phyloP scores from a whole-genome alignment of 2,888 invertebrate species.

The Hyppa rectilinea region DNA sequence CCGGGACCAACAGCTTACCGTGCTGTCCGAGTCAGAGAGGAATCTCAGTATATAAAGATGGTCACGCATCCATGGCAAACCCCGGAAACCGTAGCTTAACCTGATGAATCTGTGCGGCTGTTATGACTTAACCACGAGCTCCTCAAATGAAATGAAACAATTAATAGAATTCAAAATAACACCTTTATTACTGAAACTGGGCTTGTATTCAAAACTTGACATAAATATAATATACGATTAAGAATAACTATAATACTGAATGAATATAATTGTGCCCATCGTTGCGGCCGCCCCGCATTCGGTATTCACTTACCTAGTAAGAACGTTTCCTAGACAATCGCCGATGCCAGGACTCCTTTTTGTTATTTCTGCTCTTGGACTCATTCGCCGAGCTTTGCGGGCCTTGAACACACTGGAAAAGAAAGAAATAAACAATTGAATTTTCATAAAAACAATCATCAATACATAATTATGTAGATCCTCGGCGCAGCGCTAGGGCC shows the following conservation, averaged over 20 bases:
- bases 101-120: no score
- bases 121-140: no score
- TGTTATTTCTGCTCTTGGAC: slow-evolving; percentile 39
- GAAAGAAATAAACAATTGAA: no score
- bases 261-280: background rate
- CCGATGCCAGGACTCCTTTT: slow-evolving; percentile 35
- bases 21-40: no score
- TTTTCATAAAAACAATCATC: no score
- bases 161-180: slow-evolving; percentile 4
- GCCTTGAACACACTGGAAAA: slow-evolving; percentile 31
- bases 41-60: no score
- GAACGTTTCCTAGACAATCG: slow-evolving; percentile 58
- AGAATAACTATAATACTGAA: slow-evolving; percentile 23
- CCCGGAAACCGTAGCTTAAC: no score
- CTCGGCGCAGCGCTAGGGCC: no score
- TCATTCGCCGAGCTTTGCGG: slow-evolving; percentile 34
- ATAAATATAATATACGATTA: slow-evolving; percentile 4
- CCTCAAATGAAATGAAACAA: slow-evolving; percentile 19
- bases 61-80: no score
- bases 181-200: slow-evolving; percentile 25
- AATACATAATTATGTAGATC: no score
- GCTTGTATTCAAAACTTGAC: background rate
- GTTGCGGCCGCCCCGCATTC: background rate
- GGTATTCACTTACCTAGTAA: slow-evolving; percentile 44
- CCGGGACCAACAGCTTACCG: no score